Conservation (phyloP, 30 jellyfish, hydroid and myxozoan species). For the Catostylus mosaicus region DNA sequence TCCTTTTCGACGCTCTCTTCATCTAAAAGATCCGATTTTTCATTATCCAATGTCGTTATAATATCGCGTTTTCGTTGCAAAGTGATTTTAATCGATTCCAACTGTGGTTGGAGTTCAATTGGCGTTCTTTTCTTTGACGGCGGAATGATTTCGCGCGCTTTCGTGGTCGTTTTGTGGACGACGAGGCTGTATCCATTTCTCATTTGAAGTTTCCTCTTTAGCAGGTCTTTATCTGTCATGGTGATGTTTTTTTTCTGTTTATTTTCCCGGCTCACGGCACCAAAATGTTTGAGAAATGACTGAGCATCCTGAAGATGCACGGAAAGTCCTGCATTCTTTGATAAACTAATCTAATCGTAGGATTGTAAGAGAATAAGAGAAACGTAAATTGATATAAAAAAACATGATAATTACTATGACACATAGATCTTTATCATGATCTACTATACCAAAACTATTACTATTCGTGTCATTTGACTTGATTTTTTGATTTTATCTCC, state of each 20-base stretch:
- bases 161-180: not conserved
- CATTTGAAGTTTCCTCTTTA: not conserved
- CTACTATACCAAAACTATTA: too few relatives aligned
- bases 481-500: too few relatives aligned
- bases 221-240: not conserved
- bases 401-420: too few relatives aligned
- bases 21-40: not conserved
- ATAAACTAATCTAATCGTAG: too few relatives aligned
- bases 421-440: too few relatives aligned
- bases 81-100: not conserved
- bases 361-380: too few relatives aligned
- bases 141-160: not conserved
- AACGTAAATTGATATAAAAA: too few relatives aligned
- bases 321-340: too few relatives aligned
- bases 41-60: not conserved
- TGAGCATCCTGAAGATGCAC: too few relatives aligned
- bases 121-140: not conserved
- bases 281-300: too few relatives aligned
- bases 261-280: conserved; percentile 8
- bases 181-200: not conserved
- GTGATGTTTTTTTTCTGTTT: not conserved
- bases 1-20: not conserved
- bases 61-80: not conserved
- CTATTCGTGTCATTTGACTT: too few relatives aligned
- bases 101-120: not conserved